Conservation (phyloP, 2,888 invertebrate genomes). For the Meliscaeva auricollis region DNA sequence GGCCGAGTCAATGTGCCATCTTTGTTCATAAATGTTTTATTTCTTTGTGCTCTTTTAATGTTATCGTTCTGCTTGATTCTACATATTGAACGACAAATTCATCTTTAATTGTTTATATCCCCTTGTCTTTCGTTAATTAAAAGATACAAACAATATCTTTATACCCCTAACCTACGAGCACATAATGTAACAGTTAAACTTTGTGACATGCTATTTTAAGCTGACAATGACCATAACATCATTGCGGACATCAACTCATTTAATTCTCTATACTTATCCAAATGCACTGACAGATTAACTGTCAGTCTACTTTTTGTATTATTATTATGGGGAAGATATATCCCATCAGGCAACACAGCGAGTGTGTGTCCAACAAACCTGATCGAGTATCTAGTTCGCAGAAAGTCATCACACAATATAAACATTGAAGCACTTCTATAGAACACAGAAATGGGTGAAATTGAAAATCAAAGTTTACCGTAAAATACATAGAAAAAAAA, state of each 20-base stretch:
- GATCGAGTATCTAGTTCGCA: constrained; percentile 49
- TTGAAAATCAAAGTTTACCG: constrained; percentile 42
- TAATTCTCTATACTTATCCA: constrained; percentile 9
- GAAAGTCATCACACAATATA: constrained; percentile 19
- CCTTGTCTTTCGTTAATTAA: constrained; percentile 1
- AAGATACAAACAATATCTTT: neutral
- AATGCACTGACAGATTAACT: constrained; percentile 29
- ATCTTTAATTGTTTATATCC: constrained; percentile 35
- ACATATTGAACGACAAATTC: constrained; percentile 28
- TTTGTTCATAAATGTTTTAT: constrained; percentile 8
- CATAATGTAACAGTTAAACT: constrained; percentile 10
- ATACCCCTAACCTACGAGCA: neutral
- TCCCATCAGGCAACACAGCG: too few species aligned
- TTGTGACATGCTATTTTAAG: neutral
- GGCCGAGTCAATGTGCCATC: too few species aligned
- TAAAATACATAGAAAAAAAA: constrained; percentile 40
- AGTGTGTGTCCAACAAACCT: constrained; percentile 21
- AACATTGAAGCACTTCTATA: neutral
- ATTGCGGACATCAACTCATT: constrained; percentile 2
- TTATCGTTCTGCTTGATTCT: neutral
- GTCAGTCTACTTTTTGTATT: constrained; percentile 6
- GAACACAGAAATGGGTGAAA: constrained; percentile 19
- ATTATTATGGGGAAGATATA: neutral
- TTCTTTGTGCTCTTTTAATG: constrained; percentile 7
- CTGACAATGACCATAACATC: constrained; percentile 65